A percentile compares a stretch with the other conserved stretches of the same genome.
phyloP scores from a whole-genome alignment of 1,140 invertebrate species.

The Drusus annulatus region DNA sequence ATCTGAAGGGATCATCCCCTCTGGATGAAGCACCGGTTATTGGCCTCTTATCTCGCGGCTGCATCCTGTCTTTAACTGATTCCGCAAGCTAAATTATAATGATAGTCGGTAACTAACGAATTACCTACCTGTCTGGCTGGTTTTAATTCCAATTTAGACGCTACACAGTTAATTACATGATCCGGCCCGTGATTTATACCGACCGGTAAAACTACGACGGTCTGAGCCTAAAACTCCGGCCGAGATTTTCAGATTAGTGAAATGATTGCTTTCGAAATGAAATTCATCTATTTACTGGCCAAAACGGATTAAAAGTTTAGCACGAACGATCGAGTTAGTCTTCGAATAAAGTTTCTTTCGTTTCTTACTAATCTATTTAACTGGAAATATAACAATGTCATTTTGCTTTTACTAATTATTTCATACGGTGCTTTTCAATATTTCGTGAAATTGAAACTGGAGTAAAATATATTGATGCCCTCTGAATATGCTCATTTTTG shows the following conservation, averaged over 20 bases:
- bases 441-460: too few relatives aligned
- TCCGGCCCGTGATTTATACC: constrained; percentile 35
- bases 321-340: background rate
- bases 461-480: too few relatives aligned
- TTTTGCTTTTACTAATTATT: too few relatives aligned
- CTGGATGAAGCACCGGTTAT: constrained; percentile 37
- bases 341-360: background rate
- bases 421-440: too few relatives aligned
- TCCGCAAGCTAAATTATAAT: constrained; percentile 29
- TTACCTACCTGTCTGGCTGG: constrained; percentile 5
- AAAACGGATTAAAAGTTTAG: constrained; percentile 22
- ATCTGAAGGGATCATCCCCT: background rate
- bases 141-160: constrained; percentile 49
- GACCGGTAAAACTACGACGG: background rate
- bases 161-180: constrained; percentile 41
- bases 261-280: constrained; percentile 30
- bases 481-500: too few relatives aligned
- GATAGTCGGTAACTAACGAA: constrained; percentile 36
- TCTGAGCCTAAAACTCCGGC: constrained; percentile 6
- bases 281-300: constrained; percentile 6
- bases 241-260: constrained; percentile 25
- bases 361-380: too few relatives aligned
- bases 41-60: constrained; percentile 34
- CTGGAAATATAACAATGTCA: too few relatives aligned
- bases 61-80: constrained; percentile 23